Evolutionary conservation across 2,113 vertebrate species (phyloP).

Genomic region (Microtus pennsylvanicus): DNA sequence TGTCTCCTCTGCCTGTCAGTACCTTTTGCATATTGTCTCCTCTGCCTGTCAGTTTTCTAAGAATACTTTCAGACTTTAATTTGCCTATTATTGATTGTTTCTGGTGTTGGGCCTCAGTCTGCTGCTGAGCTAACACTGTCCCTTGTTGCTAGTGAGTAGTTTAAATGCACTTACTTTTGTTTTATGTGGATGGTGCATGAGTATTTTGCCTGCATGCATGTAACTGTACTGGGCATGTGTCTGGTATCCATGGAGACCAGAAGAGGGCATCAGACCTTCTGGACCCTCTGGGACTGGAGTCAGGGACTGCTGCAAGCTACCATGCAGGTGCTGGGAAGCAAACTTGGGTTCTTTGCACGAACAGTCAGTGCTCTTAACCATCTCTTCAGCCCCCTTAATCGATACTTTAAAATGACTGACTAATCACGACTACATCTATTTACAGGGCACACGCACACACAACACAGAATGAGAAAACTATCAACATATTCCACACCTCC

Average conservation of each 20-base stretch:
- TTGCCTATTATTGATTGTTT: background rate
- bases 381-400: background rate
- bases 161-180: background rate
- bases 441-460: background rate
- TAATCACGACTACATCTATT: background rate
- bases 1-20: background rate
- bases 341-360: background rate
- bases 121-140: background rate
- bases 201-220: background rate
- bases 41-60: background rate
- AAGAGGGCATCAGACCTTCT: background rate
- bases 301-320: too few relatives aligned
- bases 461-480: background rate
- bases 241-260: background rate
- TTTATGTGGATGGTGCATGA: background rate
- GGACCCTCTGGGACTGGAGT: background rate
- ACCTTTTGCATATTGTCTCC: background rate
- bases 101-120: background rate
- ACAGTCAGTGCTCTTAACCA: background rate
- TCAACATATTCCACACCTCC: background rate
- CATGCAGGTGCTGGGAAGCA: background rate
- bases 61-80: background rate
- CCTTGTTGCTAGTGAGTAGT: too few relatives aligned
- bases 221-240: background rate
- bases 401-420: background rate